A percentile compares a stretch with the other conserved stretches of the same genome.
phyloP scores from a whole-genome alignment of 2,113 vertebrate species.

The Sorex fumeus region DNA sequence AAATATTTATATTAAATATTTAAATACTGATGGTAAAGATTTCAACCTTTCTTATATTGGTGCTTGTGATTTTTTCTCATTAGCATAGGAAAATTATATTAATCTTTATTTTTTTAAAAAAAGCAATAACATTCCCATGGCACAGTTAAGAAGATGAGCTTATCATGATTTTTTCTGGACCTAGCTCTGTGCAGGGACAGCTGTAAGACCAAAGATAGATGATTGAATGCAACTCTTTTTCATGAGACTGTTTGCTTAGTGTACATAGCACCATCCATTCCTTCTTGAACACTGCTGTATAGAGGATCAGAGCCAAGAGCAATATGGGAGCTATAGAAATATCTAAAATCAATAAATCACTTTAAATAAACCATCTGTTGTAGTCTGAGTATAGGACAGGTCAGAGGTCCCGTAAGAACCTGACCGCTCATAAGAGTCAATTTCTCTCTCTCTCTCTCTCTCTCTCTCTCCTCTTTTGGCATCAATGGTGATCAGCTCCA shows the following conservation, averaged over 20 bases:
- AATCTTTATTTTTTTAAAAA: background rate
- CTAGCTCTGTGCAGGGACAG: background rate
- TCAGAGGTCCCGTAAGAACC: background rate
- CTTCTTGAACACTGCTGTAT: background rate
- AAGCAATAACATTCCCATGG: background rate
- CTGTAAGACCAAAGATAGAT: background rate
- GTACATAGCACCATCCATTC: no score
- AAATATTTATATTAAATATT: conserved; percentile 44
- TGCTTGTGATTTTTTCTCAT: conserved; percentile 19
- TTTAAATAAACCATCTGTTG: background rate
- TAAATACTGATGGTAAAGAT: no score
- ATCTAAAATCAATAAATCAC: background rate
- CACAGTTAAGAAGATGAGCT: background rate
- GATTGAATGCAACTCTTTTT: rapidly evolving
- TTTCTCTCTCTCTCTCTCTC: no score
- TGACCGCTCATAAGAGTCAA: rapidly evolving
- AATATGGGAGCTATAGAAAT: background rate
- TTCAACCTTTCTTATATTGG: conserved; percentile 9
- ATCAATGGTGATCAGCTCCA: background rate
- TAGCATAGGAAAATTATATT: background rate
- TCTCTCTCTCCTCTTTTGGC: background rate
- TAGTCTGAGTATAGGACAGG: background rate
- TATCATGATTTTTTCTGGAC: background rate
- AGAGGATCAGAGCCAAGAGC: background rate
- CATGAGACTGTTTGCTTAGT: background rate